Percentiles rank a stretch among this genome's conserved stretches.
Evolutionary conservation across 2,888 invertebrate species (phyloP).

Genomic region (Lithophane semibrunnea): DNA sequence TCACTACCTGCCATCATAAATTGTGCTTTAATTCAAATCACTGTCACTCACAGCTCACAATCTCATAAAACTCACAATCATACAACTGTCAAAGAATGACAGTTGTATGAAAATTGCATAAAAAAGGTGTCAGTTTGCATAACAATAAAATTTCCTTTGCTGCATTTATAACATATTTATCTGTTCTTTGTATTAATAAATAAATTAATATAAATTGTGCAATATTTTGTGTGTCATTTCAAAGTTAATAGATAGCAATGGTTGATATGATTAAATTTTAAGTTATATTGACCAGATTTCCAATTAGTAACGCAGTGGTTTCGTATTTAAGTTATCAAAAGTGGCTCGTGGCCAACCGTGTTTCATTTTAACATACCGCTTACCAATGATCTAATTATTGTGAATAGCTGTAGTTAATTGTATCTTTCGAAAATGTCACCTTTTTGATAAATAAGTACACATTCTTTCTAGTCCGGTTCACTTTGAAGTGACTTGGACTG

Average conservation of each 20-base stretch:
- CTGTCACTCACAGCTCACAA: too few species aligned
- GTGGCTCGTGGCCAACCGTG: slow-evolving; percentile 54
- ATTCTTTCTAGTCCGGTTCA: not conserved
- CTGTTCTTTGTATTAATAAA: not conserved
- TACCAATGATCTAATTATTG: slow-evolving; percentile 47
- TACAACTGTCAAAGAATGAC: not conserved
- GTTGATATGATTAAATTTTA: slow-evolving; percentile 13
- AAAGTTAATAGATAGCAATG: not conserved
- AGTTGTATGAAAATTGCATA: not conserved
- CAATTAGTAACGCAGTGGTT: slow-evolving; percentile 46
- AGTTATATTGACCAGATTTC: slow-evolving; percentile 28
- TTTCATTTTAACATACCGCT: slow-evolving; percentile 55
- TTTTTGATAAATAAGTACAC: not conserved
- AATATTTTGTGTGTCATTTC: not conserved
- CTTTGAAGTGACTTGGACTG: not conserved
- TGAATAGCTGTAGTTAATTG: slow-evolving; percentile 11
- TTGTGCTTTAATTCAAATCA: not conserved
- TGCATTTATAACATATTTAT: too few species aligned
- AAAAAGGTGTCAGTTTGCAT: too few species aligned
- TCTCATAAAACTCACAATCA: too few species aligned
- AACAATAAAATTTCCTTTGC: too few species aligned
- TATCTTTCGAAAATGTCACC: not conserved
- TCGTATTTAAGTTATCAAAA: slow-evolving; percentile 56
- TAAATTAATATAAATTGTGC: not conserved
- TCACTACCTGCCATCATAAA: not conserved